phyloP scores from a whole-genome alignment of 2,113 vertebrate species.

The Butastur rufipennis region DNA sequence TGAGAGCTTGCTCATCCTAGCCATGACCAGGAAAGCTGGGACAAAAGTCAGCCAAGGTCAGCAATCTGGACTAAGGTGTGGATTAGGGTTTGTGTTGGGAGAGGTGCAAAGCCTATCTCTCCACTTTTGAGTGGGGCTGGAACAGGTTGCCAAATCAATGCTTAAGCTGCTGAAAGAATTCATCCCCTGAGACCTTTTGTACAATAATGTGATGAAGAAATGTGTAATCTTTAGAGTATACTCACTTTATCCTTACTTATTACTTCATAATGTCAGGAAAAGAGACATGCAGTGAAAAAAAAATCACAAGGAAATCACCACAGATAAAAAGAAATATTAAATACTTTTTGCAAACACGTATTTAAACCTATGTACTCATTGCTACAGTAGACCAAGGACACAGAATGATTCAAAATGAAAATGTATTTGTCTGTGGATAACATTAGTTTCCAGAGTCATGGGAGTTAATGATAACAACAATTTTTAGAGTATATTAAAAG shows the following conservation, averaged over 20 bases:
- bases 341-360: neutral
- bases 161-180: conserved; percentile 7
- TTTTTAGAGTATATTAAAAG: conserved; percentile 45
- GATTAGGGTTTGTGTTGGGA: neutral
- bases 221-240: neutral
- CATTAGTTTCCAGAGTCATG: neutral
- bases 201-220: neutral
- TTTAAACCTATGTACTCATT: neutral
- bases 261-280: neutral
- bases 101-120: neutral
- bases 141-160: neutral
- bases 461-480: conserved; percentile 34
- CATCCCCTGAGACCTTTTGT: neutral
- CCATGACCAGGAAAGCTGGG: neutral
- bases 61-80: neutral
- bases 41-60: neutral
- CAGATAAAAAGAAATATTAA: neutral
- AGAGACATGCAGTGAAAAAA: neutral
- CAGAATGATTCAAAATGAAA: conserved; percentile 17
- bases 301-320: neutral
- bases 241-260: neutral
- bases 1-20: neutral
- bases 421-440: conserved; percentile 2
- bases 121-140: neutral
- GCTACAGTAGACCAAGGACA: conserved; percentile 22